Base-by-base conservation (phyloP, 2,113 vertebrate species). In the Sander vitreus region DNA sequence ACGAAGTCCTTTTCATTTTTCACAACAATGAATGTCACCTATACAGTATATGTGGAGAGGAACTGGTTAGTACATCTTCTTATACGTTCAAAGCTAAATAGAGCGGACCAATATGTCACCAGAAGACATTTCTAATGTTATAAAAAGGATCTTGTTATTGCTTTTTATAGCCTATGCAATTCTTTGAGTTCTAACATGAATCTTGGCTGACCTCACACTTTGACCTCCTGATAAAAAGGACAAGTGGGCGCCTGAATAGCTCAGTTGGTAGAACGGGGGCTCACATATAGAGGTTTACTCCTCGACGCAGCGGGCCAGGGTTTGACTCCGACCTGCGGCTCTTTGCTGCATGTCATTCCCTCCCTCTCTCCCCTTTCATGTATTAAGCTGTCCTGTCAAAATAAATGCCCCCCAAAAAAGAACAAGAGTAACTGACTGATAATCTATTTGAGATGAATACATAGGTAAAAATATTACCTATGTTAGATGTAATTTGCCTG, bases 341-440 rank as follows among this genome's bases (percentile, higher is more conserved):
- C 5, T 33, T 33, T 33, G 33, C 33, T 33, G 33, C 33, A 33
- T 33, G 33, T 33, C 5, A 6, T 30, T 5, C 5, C 33, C 33
- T 5, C 33, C 33, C 33, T 0, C 27, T 2, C 25, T 25, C 25
- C 33, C 33, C 33, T 6, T 7, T 36, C 5, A 36, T 36, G 36
- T 36, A 7, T 36, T 36, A 7, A 36, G 36, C 36, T 36, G 36
- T 36, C 36, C 36, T 36, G 36, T 36, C 36, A 36, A 36, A 36
- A 36, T 36, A 36, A 36, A 36, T 36, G 36, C 36, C 36, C 36
- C 36, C 33, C 6, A 36, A 36, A 36, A 36, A 36, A 36, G 33
- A 4, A 36, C n/a, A 15, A 73, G 55, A 54, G 14, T 18, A 23
- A 79, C 19, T 55, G 12, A 77, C 50, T 62, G 14, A 70, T 53